These are phyloP conservation scores for Anguilla japonica DNA, from an alignment of 2,113 vertebrate species.

Conservation along the genomic window DNA sequence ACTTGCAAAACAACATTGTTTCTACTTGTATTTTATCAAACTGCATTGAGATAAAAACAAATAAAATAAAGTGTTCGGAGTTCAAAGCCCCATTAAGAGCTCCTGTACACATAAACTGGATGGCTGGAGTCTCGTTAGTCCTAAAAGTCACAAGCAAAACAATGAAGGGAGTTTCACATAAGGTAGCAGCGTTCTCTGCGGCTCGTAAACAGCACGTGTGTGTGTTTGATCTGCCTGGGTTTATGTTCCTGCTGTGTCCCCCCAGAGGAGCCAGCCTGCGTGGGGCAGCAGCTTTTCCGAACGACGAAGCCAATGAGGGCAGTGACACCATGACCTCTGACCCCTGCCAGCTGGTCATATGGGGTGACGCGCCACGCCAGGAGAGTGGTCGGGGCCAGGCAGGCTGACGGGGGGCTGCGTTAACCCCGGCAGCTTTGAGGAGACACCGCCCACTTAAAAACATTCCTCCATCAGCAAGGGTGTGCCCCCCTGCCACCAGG, in stretches of 20 bases:
- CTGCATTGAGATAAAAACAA: not conserved
- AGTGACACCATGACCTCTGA: not conserved
- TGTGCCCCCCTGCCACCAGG: not conserved
- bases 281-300: not conserved
- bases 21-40: not conserved
- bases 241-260: not conserved
- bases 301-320: not conserved
- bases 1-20: not conserved
- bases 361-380: not conserved
- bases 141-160: conserved; percentile 2
- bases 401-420: not conserved
- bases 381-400: not conserved
- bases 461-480: not conserved
- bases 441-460: not conserved
- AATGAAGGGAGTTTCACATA: not conserved
- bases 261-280: not conserved
- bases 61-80: not conserved
- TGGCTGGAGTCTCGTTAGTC: not conserved
- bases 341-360: not conserved
- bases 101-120: not conserved
- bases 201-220: not conserved
- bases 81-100: not conserved
- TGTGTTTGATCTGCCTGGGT: not conserved
- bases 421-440: not conserved
- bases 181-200: not conserved